Conservation (phyloP, 1,140 invertebrate genomes). For the Pachypeltis micranthus region DNA sequence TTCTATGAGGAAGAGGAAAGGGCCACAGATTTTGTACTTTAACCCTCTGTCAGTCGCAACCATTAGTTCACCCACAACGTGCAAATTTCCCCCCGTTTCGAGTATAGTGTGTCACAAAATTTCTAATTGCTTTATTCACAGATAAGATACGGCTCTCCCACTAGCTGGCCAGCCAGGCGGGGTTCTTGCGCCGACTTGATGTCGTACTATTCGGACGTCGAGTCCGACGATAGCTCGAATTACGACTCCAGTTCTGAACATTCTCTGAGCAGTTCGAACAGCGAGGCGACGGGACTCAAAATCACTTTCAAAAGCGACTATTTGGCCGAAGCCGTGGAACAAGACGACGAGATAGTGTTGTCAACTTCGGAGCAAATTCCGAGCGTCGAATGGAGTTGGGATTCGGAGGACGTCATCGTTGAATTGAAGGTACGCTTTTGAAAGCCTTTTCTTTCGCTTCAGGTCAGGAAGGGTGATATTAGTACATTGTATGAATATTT, state of each 20-base stretch:
- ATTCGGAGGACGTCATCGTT: conserved; percentile 19
- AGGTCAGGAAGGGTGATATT: too few species aligned
- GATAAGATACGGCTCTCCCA: conserved; percentile 33
- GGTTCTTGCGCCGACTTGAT: conserved; percentile 32
- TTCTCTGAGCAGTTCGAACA: conserved; percentile 20
- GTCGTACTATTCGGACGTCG: conserved; percentile 35
- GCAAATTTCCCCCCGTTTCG: too few species aligned
- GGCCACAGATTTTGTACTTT: too few species aligned
- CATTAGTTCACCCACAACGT: too few species aligned
- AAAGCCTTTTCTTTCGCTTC: too few species aligned
- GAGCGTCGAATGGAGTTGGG: conserved; percentile 10
- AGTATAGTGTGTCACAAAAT: too few species aligned
- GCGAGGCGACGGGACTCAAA: conserved; percentile 39
- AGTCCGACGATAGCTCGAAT: conserved; percentile 35
- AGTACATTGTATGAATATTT: too few species aligned
- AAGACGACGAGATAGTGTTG: conserved; percentile 40
- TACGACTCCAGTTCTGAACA: conserved; percentile 31
- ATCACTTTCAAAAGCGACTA: conserved; percentile 68
- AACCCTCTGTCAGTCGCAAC: too few species aligned
- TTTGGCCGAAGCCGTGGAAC: conserved; percentile 60
- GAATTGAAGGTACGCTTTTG: conserved; percentile 27
- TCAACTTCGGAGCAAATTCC: conserved; percentile 23
- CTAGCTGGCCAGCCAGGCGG: conserved; percentile 34
- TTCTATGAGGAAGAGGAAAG: too few species aligned
- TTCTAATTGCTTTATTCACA: conserved; percentile 12